Conservation (phyloP, 1,140 invertebrate genomes). For the Brachionus rubens region DNA sequence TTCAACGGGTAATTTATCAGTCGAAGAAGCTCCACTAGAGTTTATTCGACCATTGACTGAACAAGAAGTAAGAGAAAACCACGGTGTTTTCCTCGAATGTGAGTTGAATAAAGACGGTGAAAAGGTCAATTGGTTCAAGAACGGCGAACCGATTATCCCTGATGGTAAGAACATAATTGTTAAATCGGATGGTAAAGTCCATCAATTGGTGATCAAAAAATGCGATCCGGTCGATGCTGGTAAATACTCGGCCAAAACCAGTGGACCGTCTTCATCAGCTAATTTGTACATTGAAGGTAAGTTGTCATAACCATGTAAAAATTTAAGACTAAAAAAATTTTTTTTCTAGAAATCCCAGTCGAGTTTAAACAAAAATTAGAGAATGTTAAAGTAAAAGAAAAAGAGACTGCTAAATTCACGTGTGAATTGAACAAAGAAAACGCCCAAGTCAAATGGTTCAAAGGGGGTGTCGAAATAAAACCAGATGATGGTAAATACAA, state of each 20-base stretch:
- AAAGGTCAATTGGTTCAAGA: constrained; percentile 40
- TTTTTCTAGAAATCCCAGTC: constrained; percentile 46
- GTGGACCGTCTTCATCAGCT: constrained; percentile 16
- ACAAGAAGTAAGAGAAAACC: constrained; percentile 20
- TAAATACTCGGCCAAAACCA: constrained; percentile 41
- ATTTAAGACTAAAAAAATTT: background rate
- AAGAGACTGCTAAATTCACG: constrained; percentile 56
- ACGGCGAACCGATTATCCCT: constrained; percentile 36
- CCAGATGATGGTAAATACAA: constrained; percentile 48
- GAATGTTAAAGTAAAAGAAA: constrained; percentile 55
- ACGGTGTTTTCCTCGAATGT: constrained; percentile 35
- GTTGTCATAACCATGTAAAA: background rate
- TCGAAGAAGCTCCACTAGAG: constrained; percentile 33
- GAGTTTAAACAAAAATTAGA: constrained; percentile 54
- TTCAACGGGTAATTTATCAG: constrained; percentile 37
- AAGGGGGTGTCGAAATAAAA: constrained; percentile 56
- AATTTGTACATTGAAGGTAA: constrained; percentile 24
- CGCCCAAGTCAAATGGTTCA: constrained; percentile 60
- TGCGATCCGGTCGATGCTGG: constrained; percentile 23
- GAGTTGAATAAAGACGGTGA: constrained; percentile 39
- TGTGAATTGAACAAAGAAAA: constrained; percentile 57
- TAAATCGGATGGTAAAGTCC: constrained; percentile 33
- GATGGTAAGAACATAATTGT: constrained; percentile 23
- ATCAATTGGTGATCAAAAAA: constrained; percentile 40
- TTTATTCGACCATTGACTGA: constrained; percentile 21